These are phyloP conservation scores for Prionace glauca DNA, from an alignment of 2,797 vertebrate genomes.

Conservation along the genomic window DNA sequence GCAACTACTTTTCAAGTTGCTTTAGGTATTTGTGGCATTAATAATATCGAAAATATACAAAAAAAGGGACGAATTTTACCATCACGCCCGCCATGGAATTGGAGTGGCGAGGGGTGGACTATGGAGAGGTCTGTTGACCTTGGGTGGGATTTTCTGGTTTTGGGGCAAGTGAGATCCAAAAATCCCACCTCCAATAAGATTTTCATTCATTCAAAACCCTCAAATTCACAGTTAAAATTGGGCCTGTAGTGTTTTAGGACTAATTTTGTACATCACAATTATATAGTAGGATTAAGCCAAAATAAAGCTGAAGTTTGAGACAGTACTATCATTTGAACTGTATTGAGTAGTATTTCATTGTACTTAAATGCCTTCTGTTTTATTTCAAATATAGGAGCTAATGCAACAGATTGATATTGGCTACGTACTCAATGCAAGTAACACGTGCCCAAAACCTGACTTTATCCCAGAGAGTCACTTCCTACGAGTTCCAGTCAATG, in stretches of 20 bases:
- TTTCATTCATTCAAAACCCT: neutral
- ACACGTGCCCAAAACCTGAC: slow-evolving; percentile 90
- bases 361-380: neutral
- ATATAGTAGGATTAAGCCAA: neutral
- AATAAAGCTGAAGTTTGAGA: neutral
- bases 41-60: neutral
- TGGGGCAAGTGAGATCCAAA: too few relatives aligned
- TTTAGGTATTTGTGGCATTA: neutral
- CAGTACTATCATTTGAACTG: neutral
- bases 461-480: slow-evolving; percentile 89
- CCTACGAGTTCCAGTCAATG: slow-evolving; percentile 87
- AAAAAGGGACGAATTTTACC: neutral
- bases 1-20: neutral
- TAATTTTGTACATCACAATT: neutral
- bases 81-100: too few relatives aligned
- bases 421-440: slow-evolving; percentile 87
- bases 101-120: too few relatives aligned
- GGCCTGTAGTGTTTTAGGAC: neutral
- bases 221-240: neutral
- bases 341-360: neutral
- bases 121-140: too few relatives aligned
- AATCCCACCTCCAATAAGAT: neutral
- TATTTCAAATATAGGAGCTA: slow-evolving; percentile 65
- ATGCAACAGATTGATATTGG: slow-evolving; percentile 90
- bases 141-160: too few relatives aligned